Evolutionary conservation across 2,888 invertebrate genomes (phyloP), one percentile per base, ranked within the genome.

Genomic region (Hesperia comma): DNA sequence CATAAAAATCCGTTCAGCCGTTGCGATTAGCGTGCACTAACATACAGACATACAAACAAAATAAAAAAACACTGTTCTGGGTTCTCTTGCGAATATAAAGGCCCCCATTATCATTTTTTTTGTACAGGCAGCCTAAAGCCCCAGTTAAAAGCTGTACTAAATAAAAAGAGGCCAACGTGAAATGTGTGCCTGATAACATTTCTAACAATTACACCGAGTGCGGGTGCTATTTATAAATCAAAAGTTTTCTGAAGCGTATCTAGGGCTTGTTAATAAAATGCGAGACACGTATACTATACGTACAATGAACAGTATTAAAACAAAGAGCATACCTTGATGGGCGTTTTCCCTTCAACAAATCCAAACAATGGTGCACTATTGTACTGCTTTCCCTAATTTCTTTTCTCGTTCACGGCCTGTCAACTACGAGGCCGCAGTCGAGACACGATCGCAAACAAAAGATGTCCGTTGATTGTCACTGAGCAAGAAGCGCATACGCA

Each of bases 381-480:
- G 58, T 58, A 58, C 53, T 19, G 64, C 64, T 64, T 64, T 64
- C 58, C 64, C 60, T 60, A 60, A 43, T 66, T 66, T 66, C 64
- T 66, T 62, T 60, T 66, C 61, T 69, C 21, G 69, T 57, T 67
- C 61, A 67, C 67, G 67, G 67, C 61, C 67, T 67, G 61, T 67
- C 67, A 61, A 67, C 43, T 61, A 66, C 56, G 57, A 58, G 64
- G 61, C 33, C 64, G 49, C 10, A 61, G 46, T 33, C 49, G 10
- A 40, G 53, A 21, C 58, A 60, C 60, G 64, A 58, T 64, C 40
- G 53, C 64, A 64, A 58, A 54, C 60, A 66, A 66, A 60, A 66
- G 53, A 64, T 58, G 40, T 54, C 54, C 19, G 49, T 51, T 64
- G 64, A 64, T 64, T 46, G 60, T 43, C 17, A 17, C 17, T 37